These are phyloP conservation scores for Formica aserva DNA, from an alignment of 2,888 invertebrate species.

Conservation along the genomic window DNA sequence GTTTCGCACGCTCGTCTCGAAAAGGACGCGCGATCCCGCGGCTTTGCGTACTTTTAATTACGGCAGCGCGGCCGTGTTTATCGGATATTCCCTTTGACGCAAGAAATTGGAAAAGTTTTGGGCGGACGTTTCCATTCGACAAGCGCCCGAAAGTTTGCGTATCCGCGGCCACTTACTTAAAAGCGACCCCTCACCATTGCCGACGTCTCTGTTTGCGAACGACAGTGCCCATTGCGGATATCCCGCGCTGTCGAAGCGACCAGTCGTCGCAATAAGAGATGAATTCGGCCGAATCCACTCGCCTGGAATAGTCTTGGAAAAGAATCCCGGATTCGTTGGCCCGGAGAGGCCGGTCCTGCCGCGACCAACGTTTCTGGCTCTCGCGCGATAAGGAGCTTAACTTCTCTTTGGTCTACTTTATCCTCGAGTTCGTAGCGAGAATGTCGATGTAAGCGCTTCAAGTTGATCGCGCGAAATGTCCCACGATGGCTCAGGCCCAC, in stretches of 20 bases:
- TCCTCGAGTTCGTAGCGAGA: slow-evolving; percentile 21
- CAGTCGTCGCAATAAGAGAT: slow-evolving; percentile 31
- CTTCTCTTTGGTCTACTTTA: slow-evolving; percentile 48
- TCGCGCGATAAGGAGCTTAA: slow-evolving; percentile 51
- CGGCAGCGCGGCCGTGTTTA: slow-evolving; percentile 71
- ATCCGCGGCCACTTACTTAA: slow-evolving; percentile 57
- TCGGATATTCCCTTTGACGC: slow-evolving; percentile 72
- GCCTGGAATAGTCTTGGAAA: slow-evolving; percentile 2
- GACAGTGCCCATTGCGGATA: neutral
- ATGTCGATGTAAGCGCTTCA: slow-evolving; percentile 25
- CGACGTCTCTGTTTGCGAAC: slow-evolving; percentile 31
- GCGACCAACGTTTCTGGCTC: slow-evolving; percentile 41
- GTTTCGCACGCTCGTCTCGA: slow-evolving; percentile 7
- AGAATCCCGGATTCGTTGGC: slow-evolving; percentile 2
- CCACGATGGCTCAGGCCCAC: neutral
- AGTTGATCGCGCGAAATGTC: slow-evolving; percentile 37
- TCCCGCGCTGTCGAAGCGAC: slow-evolving; percentile 3
- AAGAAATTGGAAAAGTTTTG: slow-evolving; percentile 80
- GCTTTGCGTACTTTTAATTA: slow-evolving; percentile 73
- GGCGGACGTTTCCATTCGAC: slow-evolving; percentile 46
- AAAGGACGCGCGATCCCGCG: neutral
- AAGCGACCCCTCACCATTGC: slow-evolving; percentile 17
- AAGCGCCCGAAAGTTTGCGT: slow-evolving; percentile 38
- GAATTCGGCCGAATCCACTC: slow-evolving; percentile 45
- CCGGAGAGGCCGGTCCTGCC: slow-evolving; percentile 24